Evolutionary conservation across 2,888 invertebrate genomes (phyloP), one percentile per base, ranked within the genome.

Genomic region (Trilocha varians): DNA sequence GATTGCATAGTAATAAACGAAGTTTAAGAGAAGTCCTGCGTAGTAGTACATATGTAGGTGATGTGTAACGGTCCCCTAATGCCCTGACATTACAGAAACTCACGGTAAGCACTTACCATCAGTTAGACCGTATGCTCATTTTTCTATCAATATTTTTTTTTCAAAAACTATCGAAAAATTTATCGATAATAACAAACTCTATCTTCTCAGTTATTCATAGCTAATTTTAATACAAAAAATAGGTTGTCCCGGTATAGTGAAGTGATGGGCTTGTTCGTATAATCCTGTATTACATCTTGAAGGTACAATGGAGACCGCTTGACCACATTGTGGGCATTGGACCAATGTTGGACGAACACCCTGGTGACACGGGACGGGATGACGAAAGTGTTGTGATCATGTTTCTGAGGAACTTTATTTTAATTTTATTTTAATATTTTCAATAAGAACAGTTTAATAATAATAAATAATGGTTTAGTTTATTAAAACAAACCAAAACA

Each of bases 201-300:
- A 53, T 46, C 62, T 57, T 56, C 72, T 71, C 68, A 78, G 75
- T 78, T 78, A 79, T 78, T 76, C 73, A 75, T 73, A 71, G 65
- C 72, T 74, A 77, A 76, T 78, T 74, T 75, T 62, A 47, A 43
- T 47, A 56, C 57, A 70, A 77, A 76, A 72, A 71, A 62, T 47
- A 50, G 48, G 71, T 57, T 67, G 51, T 69, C 60, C 57, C 70
- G 69, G 71, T 66, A 66, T 65, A 54, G 53, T 54, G 50, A 59
- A 46, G 49, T 47, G 65, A 69, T 68, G 70, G 70, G 71, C 64
- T 65, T 70, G 70, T 59, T 65, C 66, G 65, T 64, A 66, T 79
- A 83, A 82, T 80, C 82, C 79, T 56, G 50, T 52, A 58, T 70
- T 72, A 74, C 71, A 70, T 63, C 47, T 25, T 52, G 39, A 47